Conservation (phyloP, 1,140 invertebrate genomes). For the Mesaphorura yosii region DNA sequence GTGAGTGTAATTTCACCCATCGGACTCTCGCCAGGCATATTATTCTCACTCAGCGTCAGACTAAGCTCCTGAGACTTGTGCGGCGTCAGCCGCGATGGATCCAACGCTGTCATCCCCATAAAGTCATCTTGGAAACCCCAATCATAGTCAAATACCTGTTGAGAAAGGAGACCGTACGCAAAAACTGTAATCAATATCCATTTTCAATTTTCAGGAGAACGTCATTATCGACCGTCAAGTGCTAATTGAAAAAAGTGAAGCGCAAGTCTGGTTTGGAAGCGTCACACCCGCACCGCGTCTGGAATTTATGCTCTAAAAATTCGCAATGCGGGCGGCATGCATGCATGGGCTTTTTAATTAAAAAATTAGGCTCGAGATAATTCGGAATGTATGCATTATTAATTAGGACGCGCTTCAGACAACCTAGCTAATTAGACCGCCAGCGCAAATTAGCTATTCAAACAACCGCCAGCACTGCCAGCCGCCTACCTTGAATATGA, state of each 20-base stretch:
- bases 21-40: constrained; percentile 45
- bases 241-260: no score
- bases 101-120: constrained; percentile 80
- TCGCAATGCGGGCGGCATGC: no score
- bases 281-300: not conserved
- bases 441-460: no score
- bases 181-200: not conserved
- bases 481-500: constrained; percentile 73
- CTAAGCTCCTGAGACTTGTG: constrained; percentile 65
- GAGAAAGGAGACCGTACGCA: constrained; percentile 15
- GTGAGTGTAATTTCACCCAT: constrained; percentile 73
- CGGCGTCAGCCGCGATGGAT: constrained; percentile 71
- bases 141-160: constrained; percentile 91
- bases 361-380: no score
- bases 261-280: no score
- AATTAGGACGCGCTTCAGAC: no score
- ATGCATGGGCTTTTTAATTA: no score
- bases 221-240: not conserved
- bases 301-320: not conserved
- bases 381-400: no score
- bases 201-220: not conserved
- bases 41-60: constrained; percentile 58
- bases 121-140: constrained; percentile 95
- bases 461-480: no score
- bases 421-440: no score